phyloP scores from a whole-genome alignment of 2,888 invertebrate genomes.

The Isoperla grammatica region DNA sequence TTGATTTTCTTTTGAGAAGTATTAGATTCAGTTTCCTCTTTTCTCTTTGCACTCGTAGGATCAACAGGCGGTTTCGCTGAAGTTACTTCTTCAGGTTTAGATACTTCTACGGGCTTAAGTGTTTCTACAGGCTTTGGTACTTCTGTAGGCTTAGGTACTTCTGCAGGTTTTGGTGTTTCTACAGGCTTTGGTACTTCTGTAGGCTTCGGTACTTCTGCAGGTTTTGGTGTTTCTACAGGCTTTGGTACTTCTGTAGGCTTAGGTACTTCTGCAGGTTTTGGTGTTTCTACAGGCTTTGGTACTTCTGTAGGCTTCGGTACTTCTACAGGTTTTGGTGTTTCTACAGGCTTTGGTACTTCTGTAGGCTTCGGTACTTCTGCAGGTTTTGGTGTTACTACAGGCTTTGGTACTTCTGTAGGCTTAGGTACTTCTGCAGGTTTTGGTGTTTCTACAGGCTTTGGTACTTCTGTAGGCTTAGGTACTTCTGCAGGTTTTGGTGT shows the following conservation, averaged over 20 bases:
- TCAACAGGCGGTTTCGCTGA: background rate
- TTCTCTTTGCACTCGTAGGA: background rate
- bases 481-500: background rate
- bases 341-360: constrained; percentile 23
- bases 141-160: constrained; percentile 7
- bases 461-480: background rate
- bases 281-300: constrained; percentile 29
- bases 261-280: constrained; percentile 39
- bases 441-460: background rate
- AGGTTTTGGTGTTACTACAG: constrained; percentile 20
- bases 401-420: constrained; percentile 19
- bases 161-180: constrained; percentile 6
- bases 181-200: constrained; percentile 29
- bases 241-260: constrained; percentile 37
- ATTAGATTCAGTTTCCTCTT: constrained; percentile 10
- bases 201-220: constrained; percentile 36
- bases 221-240: constrained; percentile 29
- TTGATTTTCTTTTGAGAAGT: constrained; percentile 14
- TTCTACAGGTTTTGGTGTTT: constrained; percentile 27
- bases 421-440: constrained; percentile 1
- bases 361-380: constrained; percentile 27
- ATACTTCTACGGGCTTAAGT: background rate
- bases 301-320: constrained; percentile 22
- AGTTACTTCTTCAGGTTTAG: constrained; percentile 1
- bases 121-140: background rate